phyloP scores from a whole-genome alignment of 2,113 vertebrate genomes.

The Macrotis lagotis region DNA sequence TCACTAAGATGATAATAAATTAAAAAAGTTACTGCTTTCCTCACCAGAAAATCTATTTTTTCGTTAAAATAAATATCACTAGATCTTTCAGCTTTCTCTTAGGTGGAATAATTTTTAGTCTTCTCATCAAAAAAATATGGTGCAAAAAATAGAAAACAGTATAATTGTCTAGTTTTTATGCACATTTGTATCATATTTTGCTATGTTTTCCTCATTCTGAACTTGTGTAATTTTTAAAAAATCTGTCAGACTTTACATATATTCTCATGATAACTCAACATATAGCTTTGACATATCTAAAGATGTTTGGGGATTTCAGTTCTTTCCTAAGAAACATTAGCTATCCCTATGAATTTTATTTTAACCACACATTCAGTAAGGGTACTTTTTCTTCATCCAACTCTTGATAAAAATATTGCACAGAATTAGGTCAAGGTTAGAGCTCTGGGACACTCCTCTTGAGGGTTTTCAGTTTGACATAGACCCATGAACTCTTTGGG shows the following conservation, averaged over 20 bases:
- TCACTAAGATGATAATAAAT: not conserved
- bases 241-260: not conserved
- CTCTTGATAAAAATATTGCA: not conserved
- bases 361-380: not conserved
- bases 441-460: not conserved
- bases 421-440: not conserved
- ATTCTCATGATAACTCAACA: not conserved
- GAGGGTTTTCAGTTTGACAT: not conserved
- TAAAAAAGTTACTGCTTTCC: not conserved
- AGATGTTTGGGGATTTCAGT: not conserved
- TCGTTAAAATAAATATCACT: not conserved
- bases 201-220: not conserved
- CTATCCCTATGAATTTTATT: not conserved
- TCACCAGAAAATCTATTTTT: not conserved
- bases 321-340: not conserved
- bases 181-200: not conserved
- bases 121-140: not conserved
- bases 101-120: not conserved
- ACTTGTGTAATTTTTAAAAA: not conserved
- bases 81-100: not conserved
- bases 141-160: not conserved
- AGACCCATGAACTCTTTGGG: not conserved
- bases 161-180: not conserved
- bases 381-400: not conserved
- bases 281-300: not conserved